phyloP scores from a whole-genome alignment of 2,113 vertebrate species.

The Platysternon megacephalum region DNA sequence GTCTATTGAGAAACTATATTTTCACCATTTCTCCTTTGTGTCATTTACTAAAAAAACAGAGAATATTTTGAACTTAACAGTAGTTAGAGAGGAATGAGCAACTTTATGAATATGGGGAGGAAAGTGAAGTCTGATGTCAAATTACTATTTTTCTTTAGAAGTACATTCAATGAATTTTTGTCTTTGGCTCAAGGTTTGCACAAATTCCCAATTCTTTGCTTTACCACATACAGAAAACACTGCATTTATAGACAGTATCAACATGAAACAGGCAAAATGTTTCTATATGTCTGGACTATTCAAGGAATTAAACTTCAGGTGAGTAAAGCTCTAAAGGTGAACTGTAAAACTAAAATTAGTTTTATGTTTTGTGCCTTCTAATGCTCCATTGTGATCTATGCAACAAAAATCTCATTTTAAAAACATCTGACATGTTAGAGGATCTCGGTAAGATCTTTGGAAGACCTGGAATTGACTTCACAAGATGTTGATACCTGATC shows the following conservation, averaged over 20 bases:
- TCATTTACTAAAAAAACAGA: slow-evolving; percentile 29
- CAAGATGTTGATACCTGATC: neutral
- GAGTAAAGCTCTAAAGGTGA: neutral
- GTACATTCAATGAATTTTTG: slow-evolving; percentile 4
- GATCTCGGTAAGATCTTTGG: neutral
- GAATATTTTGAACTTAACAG: slow-evolving; percentile 55
- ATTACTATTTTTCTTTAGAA: slow-evolving; percentile 15
- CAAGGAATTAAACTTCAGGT: slow-evolving; percentile 1
- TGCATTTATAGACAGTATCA: neutral
- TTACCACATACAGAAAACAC: neutral
- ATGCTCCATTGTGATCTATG: neutral
- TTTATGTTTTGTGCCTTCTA: neutral
- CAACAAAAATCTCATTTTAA: neutral
- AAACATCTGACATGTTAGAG: neutral
- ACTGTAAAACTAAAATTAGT: neutral
- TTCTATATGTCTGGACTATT: neutral
- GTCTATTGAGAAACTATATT: slow-evolving; percentile 35
- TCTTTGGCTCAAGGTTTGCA: neutral
- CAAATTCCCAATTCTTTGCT: slow-evolving; percentile 9
- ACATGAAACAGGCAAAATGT: neutral
- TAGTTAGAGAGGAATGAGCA: slow-evolving; percentile 2
- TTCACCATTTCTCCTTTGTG: slow-evolving; percentile 33
- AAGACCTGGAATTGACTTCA: neutral
- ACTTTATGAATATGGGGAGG: slow-evolving; percentile 19
- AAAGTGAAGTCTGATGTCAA: neutral